These are phyloP conservation scores for Orius laevigatus DNA, from an alignment of 1,140 invertebrate genomes.

Conservation along the genomic window DNA sequence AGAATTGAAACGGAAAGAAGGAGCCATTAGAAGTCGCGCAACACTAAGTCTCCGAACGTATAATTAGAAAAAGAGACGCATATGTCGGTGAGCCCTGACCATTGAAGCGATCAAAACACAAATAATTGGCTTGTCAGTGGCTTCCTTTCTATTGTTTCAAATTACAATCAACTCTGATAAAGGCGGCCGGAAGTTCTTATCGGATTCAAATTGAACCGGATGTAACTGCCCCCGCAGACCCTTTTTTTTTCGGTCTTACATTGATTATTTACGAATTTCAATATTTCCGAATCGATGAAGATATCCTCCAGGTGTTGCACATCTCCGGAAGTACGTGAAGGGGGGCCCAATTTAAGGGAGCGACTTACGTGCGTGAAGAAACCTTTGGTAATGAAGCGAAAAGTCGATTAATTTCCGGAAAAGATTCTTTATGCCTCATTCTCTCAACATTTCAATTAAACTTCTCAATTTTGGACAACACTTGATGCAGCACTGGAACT, in stretches of 20 bases:
- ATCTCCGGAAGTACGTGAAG: too few species aligned
- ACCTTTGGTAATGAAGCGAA: too few species aligned
- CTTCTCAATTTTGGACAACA: too few species aligned
- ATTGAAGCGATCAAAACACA: constrained; percentile 8
- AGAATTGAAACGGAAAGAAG: neutral
- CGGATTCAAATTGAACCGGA: constrained; percentile 9
- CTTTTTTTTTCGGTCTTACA: neutral
- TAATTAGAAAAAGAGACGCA: constrained; percentile 5
- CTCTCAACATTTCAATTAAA: too few species aligned
- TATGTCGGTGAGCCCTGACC: constrained; percentile 6
- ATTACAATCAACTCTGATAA: constrained; percentile 11
- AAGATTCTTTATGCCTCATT: too few species aligned
- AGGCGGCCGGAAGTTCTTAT: constrained; percentile 12
- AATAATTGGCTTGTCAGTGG: constrained; percentile 14
- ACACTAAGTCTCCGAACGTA: neutral
- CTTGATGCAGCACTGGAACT: too few species aligned
- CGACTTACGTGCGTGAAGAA: too few species aligned
- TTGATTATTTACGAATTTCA: too few species aligned
- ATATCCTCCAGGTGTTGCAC: too few species aligned
- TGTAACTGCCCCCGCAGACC: neutral
- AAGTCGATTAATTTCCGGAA: too few species aligned
- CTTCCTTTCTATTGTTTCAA: constrained; percentile 15
- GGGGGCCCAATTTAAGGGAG: too few species aligned
- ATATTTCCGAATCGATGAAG: too few species aligned
- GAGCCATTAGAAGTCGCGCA: constrained; percentile 2